Conservation (phyloP, 1,140 invertebrate species). For the Papilio polyxenes region DNA sequence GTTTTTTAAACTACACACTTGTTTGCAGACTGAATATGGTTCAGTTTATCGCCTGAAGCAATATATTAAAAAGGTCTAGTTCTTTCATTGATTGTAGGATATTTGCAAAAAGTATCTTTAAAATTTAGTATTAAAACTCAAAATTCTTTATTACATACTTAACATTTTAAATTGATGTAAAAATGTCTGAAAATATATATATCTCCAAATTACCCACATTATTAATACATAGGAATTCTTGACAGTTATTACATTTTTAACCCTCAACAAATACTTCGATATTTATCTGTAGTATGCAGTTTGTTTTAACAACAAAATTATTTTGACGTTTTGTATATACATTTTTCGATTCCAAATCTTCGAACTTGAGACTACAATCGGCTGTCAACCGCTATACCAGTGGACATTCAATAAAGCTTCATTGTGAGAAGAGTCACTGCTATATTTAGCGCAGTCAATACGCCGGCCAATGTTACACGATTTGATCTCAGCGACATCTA, state of each 20-base stretch:
- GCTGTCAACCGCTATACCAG: not conserved
- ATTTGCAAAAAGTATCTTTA: not conserved
- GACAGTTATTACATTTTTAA: not conserved
- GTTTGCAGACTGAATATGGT: not conserved
- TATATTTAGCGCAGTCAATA: conserved; percentile 34
- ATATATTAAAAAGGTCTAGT: conserved; percentile 20
- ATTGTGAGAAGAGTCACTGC: not conserved
- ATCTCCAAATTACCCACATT: too few relatives aligned
- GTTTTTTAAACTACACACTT: not conserved
- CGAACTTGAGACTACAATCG: not conserved
- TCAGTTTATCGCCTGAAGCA: conserved; percentile 28
- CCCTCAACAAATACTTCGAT: not conserved
- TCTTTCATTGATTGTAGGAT: not conserved
- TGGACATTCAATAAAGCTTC: not conserved
- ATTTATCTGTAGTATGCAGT: too few relatives aligned
- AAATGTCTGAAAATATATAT: too few relatives aligned
- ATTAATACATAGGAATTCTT: not conserved
- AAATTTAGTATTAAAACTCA: too few relatives aligned
- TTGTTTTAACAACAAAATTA: too few relatives aligned
- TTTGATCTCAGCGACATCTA: conserved; percentile 31
- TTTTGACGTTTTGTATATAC: too few relatives aligned
- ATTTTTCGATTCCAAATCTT: not conserved
- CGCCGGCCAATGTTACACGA: conserved; percentile 25
- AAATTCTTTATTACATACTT: too few relatives aligned
- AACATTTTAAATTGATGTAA: too few relatives aligned